Conservation (phyloP, 1,140 invertebrate species). For the Nephila pilipes region DNA sequence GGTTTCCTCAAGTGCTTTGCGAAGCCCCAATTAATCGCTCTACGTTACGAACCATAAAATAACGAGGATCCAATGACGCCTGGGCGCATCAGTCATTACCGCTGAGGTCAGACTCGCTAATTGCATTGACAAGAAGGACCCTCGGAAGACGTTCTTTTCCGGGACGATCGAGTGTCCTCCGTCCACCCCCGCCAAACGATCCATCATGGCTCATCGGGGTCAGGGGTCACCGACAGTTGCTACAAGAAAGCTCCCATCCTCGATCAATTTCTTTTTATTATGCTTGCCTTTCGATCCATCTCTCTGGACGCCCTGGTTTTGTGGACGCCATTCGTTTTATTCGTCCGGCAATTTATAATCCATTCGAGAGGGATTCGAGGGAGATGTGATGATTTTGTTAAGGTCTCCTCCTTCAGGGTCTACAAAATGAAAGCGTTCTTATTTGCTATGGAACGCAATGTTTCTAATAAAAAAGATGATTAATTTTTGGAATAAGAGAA, state of each 20-base stretch:
- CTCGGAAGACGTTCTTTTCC: slow-evolving; percentile 43
- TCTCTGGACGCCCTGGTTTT: not conserved
- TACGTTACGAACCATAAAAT: slow-evolving; percentile 41
- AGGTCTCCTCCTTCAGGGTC: too few relatives aligned
- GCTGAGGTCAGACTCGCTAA: slow-evolving; percentile 37
- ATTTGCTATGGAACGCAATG: too few relatives aligned
- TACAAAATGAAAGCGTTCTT: too few relatives aligned
- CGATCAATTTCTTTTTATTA: slow-evolving; percentile 26
- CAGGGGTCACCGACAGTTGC: not conserved
- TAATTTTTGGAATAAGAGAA: too few relatives aligned
- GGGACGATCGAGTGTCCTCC: slow-evolving; percentile 48
- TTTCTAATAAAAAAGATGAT: too few relatives aligned
- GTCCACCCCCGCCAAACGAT: slow-evolving; percentile 39
- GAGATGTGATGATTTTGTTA: not conserved
- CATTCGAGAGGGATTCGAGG: not conserved
- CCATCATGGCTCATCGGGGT: slow-evolving; percentile 32
- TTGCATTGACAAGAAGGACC: slow-evolving; percentile 49
- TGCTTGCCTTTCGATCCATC: slow-evolving; percentile 3
- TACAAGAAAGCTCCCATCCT: slow-evolving; percentile 37
- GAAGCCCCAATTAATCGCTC: slow-evolving; percentile 15
- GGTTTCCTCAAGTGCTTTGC: not conserved
- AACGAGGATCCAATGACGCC: slow-evolving; percentile 36
- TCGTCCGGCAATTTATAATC: slow-evolving; percentile 15
- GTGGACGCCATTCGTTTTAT: slow-evolving; percentile 7
- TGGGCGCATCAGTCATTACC: not conserved